Evolutionary conservation across 2,888 invertebrate species (phyloP).

Genomic region (Pogonocherus hispidulus): DNA sequence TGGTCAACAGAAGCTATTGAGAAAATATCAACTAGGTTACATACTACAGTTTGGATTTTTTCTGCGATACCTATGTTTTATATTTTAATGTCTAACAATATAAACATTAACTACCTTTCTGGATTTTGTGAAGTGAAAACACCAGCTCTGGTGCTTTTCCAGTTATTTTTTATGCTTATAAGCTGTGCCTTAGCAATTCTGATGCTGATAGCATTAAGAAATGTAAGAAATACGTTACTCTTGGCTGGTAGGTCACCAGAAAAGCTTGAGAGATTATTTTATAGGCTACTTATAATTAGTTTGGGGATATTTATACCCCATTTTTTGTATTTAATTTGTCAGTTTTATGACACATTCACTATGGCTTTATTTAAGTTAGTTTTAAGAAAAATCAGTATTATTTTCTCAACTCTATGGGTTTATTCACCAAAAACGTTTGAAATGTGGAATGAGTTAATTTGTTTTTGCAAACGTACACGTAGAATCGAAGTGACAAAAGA

Average conservation of each 20-base stretch:
- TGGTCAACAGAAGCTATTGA: slow-evolving; percentile 95
- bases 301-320: slow-evolving; percentile 83
- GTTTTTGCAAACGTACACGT: slow-evolving; percentile 41
- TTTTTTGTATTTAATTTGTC: slow-evolving; percentile 78
- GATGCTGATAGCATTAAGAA: slow-evolving; percentile 82
- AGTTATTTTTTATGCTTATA: slow-evolving; percentile 66
- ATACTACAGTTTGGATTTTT: slow-evolving; percentile 89
- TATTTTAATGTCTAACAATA: slow-evolving; percentile 82
- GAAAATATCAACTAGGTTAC: slow-evolving; percentile 87
- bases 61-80: slow-evolving; percentile 89
- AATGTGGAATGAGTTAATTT: slow-evolving; percentile 61
- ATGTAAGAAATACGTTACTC: slow-evolving; percentile 76
- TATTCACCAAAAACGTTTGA: slow-evolving; percentile 64
- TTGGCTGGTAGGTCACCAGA: slow-evolving; percentile 72
- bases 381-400: slow-evolving; percentile 58
- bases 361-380: slow-evolving; percentile 57
- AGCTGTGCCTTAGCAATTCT: slow-evolving; percentile 81
- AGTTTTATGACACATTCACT: slow-evolving; percentile 58
- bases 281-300: slow-evolving; percentile 84
- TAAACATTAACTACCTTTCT: slow-evolving; percentile 84
- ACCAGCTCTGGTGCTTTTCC: slow-evolving; percentile 54
- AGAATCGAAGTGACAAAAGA: slow-evolving; percentile 33
- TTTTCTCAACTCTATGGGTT: slow-evolving; percentile 63
- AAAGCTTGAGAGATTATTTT: slow-evolving; percentile 78
- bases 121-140: slow-evolving; percentile 83